Evolutionary conservation across 2,113 vertebrate genomes (phyloP), one percentile per base, ranked within the genome.

Genomic region (Siniperca knerii): DNA sequence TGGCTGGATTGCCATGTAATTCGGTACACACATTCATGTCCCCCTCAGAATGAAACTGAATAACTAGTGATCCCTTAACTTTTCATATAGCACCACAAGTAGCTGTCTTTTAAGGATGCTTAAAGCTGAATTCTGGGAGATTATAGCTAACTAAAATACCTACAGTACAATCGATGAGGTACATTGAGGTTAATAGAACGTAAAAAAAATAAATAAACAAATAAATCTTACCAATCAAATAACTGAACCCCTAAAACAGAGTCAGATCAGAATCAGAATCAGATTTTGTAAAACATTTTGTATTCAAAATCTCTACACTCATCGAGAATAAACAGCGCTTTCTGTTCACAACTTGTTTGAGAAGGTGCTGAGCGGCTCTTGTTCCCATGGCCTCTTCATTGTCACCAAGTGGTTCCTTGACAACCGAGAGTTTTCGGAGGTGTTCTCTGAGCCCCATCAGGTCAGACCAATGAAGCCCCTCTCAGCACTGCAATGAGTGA

Each of bases 401-500:
- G 85, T 90, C 89, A 88, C 92, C 91, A 86, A 91, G 89, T 93
- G 91, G 68, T 87, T 92, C 68, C 81, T 91, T 81, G 91, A 93
- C 87, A 91, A 82, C 89, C 13, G 61, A 79, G 87, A 90, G 86
- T 72, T 75, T 88, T 83, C 73, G 23, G 79, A 88, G 90, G 86
- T 87, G 90, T 92, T 87, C 55, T 82, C 80, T 79, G 18, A 83
- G 85, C 74, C 64, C 86, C 89, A 77, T 92, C 89, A 88, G 90
- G 92, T 86, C 86, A 61, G 68, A 71, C 61, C 58, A 87, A 77
- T 83, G 88, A 90, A 87, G 81, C 78, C 15, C 83, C 90, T 94
- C 91, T 93, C 92, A 93, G 92, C 92, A 91, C 73, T n/a, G 86
- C 93, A 91, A 80, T 94, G 91, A 95, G 90, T 89, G 93, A 94